Evolutionary conservation across 2,888 invertebrate genomes (phyloP).

Genomic region (Apocheima hispidaria): DNA sequence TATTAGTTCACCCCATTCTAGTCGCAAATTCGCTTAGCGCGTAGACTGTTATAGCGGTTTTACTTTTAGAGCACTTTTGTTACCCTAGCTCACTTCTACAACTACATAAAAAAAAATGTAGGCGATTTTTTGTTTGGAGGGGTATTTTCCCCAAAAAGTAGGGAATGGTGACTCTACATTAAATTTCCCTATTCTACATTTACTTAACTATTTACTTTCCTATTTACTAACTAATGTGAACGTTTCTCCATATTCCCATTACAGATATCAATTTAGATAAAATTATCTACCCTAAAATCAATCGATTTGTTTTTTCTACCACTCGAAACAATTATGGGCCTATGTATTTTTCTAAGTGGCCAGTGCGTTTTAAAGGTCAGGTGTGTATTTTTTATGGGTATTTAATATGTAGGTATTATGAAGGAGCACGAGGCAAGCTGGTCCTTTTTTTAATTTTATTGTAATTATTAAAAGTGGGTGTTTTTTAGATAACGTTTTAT

Average conservation of each 20-base stretch:
- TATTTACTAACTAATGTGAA: too few species aligned
- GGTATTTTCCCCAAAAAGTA: too few species aligned
- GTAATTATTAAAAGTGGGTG: conserved; percentile 10
- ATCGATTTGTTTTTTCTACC: conserved; percentile 66
- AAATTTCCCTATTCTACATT: too few species aligned
- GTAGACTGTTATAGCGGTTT: conserved; percentile 25
- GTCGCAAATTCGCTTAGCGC: conserved; percentile 30
- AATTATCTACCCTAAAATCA: conserved; percentile 67
- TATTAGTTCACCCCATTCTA: conserved; percentile 24
- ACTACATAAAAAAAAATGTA: too few species aligned
- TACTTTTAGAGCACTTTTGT: too few species aligned
- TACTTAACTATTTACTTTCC: too few species aligned
- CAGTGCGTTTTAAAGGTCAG: conserved; percentile 47
- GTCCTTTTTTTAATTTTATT: neutral
- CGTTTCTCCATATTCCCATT: too few species aligned
- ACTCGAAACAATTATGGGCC: conserved; percentile 54
- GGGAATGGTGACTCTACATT: too few species aligned
- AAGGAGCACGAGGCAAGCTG: conserved; percentile 19
- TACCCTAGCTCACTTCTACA: too few species aligned
- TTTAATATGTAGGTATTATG: neutral
- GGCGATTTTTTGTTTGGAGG: too few species aligned
- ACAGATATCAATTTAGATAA: conserved; percentile 75
- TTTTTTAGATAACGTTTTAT: neutral
- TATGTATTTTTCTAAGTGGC: conserved; percentile 60
- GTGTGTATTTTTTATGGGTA: conserved; percentile 34